These are phyloP conservation scores for Grammomys dolichurus DNA, from an alignment of 2,113 vertebrate genomes.

Conservation along the genomic window DNA sequence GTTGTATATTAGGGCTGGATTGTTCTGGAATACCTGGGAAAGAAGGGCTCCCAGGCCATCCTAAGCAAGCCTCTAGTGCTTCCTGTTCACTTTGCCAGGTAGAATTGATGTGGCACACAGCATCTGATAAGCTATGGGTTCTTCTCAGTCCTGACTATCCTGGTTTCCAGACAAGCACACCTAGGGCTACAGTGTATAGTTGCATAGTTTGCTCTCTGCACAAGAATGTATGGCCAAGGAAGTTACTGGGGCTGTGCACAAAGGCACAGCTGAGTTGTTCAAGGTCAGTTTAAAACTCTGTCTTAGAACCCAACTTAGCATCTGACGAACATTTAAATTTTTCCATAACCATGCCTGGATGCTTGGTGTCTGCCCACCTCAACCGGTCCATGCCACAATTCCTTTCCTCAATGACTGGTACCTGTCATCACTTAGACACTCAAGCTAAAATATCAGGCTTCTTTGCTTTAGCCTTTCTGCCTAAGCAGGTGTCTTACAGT, in stretches of 20 bases:
- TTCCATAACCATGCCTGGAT: background rate
- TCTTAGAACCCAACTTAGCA: background rate
- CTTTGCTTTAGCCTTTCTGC: background rate
- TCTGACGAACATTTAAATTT: constrained; percentile 13
- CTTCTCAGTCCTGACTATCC: background rate
- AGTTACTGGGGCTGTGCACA: background rate
- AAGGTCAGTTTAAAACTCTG: constrained; percentile 1
- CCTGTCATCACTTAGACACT: background rate
- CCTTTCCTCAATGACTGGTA: background rate
- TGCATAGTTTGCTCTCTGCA: background rate
- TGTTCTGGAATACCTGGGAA: background rate
- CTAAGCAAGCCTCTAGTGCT: background rate
- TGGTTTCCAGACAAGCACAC: background rate
- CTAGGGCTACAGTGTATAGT: background rate
- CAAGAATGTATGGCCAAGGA: background rate
- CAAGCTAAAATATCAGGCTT: background rate
- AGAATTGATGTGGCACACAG: background rate
- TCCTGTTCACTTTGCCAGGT: background rate
- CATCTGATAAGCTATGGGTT: background rate
- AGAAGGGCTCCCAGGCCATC: background rate
- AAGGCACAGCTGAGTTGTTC: background rate
- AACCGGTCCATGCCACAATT: background rate
- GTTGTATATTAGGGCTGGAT: background rate
- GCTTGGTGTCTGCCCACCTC: background rate
- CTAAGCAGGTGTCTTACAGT: background rate